Evolutionary conservation across 2,113 vertebrate species (phyloP), one percentile per base, ranked within the genome.

Genomic region (Leptobrachium ailaonicum): DNA sequence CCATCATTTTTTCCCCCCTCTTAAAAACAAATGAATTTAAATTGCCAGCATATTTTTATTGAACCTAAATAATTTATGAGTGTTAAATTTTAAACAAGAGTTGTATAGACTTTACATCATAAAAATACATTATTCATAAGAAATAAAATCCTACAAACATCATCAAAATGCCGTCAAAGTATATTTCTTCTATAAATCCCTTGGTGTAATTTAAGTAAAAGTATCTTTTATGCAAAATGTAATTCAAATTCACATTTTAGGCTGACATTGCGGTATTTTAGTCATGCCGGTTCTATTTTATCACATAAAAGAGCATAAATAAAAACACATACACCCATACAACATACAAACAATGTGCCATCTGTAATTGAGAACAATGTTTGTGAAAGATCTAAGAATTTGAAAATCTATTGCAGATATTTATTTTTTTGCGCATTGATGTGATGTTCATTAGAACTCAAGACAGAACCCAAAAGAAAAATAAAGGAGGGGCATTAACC

Each of bases 61-160:
- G 72, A 80, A 47, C 63, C 40, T 80, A 75, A 80, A 80, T 74
- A 74, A 74, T 80, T 74, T 80, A 80, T 68, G 14, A 63, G 64
- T 43, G 79, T 74, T 80, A 80, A 60, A 80, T 80, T 80, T 80
- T 80, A 80, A 80, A 74, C 64, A 80, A 80, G 71, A 68, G 71
- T 71, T 60, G 54, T 80, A 75, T 80, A 80, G 41, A 71, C 64
- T 80, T 74, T 75, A 75, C 70, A 80, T 80, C 73, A 74, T 60
- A 80, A 68, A 12, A 2, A 74, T 80, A 20, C 64, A 68, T 80
- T 80, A 80, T 80, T 80, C 64, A 80, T 75, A 50, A 41, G 20
- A 47, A 41, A 53, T 20, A 75, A 69, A 80, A 75, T 68, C 54
- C 53, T 80, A 75, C 53, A 68, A 73, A 58, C 71, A 67, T 75